phyloP scores from a whole-genome alignment of 1,140 invertebrate genomes.

The Papilio xuthus region DNA sequence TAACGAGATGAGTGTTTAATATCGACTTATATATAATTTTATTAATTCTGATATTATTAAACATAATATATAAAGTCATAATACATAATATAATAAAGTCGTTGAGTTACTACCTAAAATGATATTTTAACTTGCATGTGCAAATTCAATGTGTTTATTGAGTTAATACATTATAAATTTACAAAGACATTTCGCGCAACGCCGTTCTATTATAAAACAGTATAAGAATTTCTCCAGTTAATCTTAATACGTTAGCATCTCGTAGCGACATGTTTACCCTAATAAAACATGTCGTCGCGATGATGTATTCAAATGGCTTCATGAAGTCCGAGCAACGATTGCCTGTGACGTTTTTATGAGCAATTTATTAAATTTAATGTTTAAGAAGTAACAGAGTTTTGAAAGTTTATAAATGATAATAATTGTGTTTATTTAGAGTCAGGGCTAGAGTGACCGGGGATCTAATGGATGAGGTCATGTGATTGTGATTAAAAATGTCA shows the following conservation, averaged over 20 bases:
- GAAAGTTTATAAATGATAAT: slow-evolving; percentile 11
- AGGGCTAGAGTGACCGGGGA: background rate
- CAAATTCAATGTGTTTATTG: too few species aligned
- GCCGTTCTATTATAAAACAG: background rate
- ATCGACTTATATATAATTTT: too few species aligned
- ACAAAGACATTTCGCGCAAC: too few species aligned
- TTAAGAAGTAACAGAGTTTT: slow-evolving; percentile 7
- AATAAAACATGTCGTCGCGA: slow-evolving; percentile 31
- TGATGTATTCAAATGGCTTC: slow-evolving; percentile 31
- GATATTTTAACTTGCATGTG: too few species aligned
- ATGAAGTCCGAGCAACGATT: slow-evolving; percentile 24
- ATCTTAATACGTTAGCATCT: slow-evolving; percentile 21
- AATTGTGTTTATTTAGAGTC: slow-evolving; percentile 20
- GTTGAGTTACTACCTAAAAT: too few species aligned
- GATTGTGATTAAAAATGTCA: too few species aligned
- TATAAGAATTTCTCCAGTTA: background rate
- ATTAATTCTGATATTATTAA: too few species aligned
- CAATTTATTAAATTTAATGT: slow-evolving; percentile 35
- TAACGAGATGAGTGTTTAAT: too few species aligned
- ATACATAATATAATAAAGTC: too few species aligned
- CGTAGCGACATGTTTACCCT: slow-evolving; percentile 4
- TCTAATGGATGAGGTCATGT: slow-evolving; percentile 5
- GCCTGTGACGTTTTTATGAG: slow-evolving; percentile 18
- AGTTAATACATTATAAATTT: background rate
- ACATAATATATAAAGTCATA: too few species aligned